Evolutionary conservation across 2,888 invertebrate species (phyloP).

Genomic region (Synergus japonicus): DNA sequence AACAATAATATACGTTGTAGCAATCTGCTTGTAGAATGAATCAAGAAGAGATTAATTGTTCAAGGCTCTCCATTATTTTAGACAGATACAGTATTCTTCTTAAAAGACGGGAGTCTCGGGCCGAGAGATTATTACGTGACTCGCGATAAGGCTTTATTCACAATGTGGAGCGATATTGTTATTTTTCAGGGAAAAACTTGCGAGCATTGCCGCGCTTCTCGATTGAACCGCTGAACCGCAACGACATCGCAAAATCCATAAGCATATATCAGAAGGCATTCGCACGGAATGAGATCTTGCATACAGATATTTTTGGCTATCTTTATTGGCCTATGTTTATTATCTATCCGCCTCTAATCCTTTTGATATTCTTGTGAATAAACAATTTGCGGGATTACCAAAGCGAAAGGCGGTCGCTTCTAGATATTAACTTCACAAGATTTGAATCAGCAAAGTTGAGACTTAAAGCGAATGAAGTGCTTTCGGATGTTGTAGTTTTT

Average conservation of each 20-base stretch:
- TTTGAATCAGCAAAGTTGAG: constrained; percentile 9
- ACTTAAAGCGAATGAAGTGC: not conserved
- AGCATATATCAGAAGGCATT: constrained; percentile 65
- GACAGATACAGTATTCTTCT: constrained; percentile 40
- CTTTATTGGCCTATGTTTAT: constrained; percentile 74
- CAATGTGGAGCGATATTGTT: constrained; percentile 20
- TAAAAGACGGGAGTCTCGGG: constrained; percentile 12
- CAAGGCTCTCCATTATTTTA: constrained; percentile 37
- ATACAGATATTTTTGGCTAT: constrained; percentile 67
- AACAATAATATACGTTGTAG: constrained; percentile 40
- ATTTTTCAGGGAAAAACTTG: constrained; percentile 35
- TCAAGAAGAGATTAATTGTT: constrained; percentile 38
- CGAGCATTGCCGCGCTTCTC: constrained; percentile 41
- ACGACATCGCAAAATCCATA: constrained; percentile 65
- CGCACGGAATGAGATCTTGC: constrained; percentile 42
- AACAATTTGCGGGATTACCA: constrained; percentile 71
- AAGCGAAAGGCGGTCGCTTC: constrained; percentile 44
- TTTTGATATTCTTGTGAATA: constrained; percentile 73
- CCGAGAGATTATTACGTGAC: constrained; percentile 28
- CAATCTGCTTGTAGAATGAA: constrained; percentile 39
- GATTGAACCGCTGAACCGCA: constrained; percentile 47
- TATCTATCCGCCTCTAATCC: constrained; percentile 72
- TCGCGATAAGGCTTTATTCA: constrained; percentile 35
- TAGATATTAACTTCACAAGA: constrained; percentile 10
- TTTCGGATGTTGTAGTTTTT: not conserved